Evolutionary conservation across 2,888 invertebrate species (phyloP).

Genomic region (Nephrotoma guestfalica): DNA sequence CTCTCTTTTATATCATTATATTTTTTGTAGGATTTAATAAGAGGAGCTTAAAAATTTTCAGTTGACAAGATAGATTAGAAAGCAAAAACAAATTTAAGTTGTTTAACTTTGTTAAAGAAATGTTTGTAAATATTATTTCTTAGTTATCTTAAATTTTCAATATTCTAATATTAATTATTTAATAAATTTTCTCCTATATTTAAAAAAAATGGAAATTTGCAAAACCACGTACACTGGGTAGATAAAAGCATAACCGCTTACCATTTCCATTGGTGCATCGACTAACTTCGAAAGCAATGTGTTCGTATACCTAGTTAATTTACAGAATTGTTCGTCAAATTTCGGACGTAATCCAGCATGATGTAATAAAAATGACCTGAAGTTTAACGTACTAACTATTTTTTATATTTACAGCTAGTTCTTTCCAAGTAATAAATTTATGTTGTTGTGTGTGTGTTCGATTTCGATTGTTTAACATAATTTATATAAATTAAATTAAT

Average conservation of each 20-base stretch:
- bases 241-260: neutral
- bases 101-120: neutral
- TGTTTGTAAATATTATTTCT: neutral
- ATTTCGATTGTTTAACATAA: neutral
- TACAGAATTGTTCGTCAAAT: too few species aligned
- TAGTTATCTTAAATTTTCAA: neutral
- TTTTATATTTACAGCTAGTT: neutral
- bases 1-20: neutral
- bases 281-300: neutral
- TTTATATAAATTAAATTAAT: neutral
- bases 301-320: too few species aligned
- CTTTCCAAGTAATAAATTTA: neutral
- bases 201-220: neutral
- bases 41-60: neutral
- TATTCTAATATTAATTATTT: too few species aligned
- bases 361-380: neutral
- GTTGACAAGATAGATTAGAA: neutral
- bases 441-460: neutral
- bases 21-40: neutral
- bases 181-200: too few species aligned
- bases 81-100: neutral
- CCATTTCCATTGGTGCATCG: neutral
- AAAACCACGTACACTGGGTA: neutral
- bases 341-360: neutral
- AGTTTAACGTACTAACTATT: neutral